Conservation (phyloP, 2,113 vertebrate species). For the Laterallus jamaicensis region DNA sequence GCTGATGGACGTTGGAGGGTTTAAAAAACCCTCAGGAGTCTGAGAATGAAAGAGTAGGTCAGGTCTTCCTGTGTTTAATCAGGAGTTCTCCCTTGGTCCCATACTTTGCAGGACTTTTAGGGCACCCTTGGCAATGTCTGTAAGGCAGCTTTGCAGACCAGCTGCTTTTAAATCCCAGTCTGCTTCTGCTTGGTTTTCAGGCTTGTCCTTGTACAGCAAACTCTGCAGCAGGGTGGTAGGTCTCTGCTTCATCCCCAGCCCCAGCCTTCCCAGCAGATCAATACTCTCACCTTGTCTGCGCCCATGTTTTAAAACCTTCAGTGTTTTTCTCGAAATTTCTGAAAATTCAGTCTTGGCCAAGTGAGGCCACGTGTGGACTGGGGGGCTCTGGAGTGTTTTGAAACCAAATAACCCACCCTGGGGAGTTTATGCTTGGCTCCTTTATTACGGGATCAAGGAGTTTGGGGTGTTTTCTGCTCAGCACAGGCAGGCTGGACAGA, state of each 20-base stretch:
- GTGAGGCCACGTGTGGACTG: background rate
- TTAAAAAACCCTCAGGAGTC: background rate
- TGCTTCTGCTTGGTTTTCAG: background rate
- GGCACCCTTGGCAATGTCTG: background rate
- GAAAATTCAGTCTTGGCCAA: accelerated
- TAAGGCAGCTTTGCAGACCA: background rate
- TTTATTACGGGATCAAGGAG: background rate
- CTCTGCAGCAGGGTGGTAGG: accelerated
- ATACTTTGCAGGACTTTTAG: background rate
- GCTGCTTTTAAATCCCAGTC: background rate
- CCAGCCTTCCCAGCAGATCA: background rate
- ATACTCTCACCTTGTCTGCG: no score
- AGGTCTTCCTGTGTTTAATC: background rate
- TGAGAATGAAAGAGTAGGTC: background rate
- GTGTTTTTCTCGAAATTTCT: background rate
- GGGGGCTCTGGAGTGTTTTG: background rate
- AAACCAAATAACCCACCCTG: background rate
- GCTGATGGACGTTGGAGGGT: background rate
- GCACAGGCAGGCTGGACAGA: background rate
- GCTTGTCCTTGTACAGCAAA: background rate
- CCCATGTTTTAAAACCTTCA: background rate
- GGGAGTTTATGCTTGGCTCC: background rate
- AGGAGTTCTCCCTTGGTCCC: background rate
- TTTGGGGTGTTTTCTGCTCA: background rate
- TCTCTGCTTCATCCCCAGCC: background rate